Evolutionary conservation across 1,140 invertebrate species (phyloP), one percentile per base, ranked within the genome.

Genomic region (Achroia grisella): DNA sequence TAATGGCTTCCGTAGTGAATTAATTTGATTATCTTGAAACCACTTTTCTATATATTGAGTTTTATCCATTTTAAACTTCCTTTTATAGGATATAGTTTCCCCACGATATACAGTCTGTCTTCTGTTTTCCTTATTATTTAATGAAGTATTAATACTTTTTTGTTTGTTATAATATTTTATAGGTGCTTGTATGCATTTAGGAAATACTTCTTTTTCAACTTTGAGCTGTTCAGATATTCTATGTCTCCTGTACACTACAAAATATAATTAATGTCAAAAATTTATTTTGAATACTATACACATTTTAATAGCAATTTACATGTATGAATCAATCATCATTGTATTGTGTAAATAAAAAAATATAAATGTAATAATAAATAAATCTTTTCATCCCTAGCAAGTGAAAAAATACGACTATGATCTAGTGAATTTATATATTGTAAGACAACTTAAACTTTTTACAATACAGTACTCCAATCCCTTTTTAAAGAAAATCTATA

Each of bases 171-270:
- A 58, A 55, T 84, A 84, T 56, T 74, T 80, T 15, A 49, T 15
- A 14, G 69, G 63, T 39, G 72, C 80, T 65, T 84, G 77, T 44
- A 84, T 84, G 47, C 77, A 78, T 59, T 75, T 50, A 40, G 80
- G 77, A 51, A 84, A 84, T 35, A 84, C n/a, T 41, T 77, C 46
- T 44, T 77, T 81, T 56, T 84, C 80, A 32, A 67, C 31, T 47
- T 66, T 75, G 28, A 80, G 45, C 40, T 78, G 60, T 30, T 78
- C 72, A 30, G 75, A 81, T 39, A 79, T 43, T 44, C 71, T 62
- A n/a, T 58, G 51, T 27, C 59, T 63, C 54, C 50, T 72, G 43
- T 70, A 65, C 35, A 75, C 80, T 84, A 48, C 44, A 71, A 75
- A 52, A 40, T 50, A 56, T 35, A 44, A 43, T 44, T 30, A 46